These are phyloP conservation scores for Drosophila sulfurigaster DNA, from an alignment of 1,140 invertebrate genomes.

Conservation along the genomic window DNA sequence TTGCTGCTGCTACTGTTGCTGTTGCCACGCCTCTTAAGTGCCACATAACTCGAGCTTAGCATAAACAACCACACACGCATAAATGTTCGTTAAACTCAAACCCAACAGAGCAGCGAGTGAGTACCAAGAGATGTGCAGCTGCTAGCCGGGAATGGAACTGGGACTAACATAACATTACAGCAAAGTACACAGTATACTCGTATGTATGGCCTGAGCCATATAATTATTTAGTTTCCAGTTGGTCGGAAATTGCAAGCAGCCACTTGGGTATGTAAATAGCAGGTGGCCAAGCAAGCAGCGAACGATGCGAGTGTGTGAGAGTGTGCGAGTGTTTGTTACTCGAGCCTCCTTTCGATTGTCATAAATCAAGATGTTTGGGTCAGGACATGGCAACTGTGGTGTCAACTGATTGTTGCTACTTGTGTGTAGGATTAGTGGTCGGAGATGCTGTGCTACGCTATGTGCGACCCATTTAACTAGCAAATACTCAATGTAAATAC, in stretches of 20 bases:
- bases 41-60: slow-evolving; percentile 78
- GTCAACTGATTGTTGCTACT: slow-evolving; percentile 66
- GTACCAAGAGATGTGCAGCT: neutral
- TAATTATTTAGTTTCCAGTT: slow-evolving; percentile 82
- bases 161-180: neutral
- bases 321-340: slow-evolving; percentile 5
- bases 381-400: slow-evolving; percentile 27
- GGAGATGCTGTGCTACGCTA: neutral
- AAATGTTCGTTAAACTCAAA: slow-evolving; percentile 78
- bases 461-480: slow-evolving; percentile 60
- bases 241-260: slow-evolving; percentile 58
- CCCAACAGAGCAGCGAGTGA: neutral
- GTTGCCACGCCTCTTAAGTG: slow-evolving; percentile 72
- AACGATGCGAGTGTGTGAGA: slow-evolving; percentile 9
- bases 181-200: neutral
- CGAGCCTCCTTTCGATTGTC: slow-evolving; percentile 65
- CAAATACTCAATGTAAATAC: slow-evolving; percentile 40
- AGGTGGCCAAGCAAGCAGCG: slow-evolving; percentile 33
- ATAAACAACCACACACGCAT: slow-evolving; percentile 80
- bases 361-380: slow-evolving; percentile 69
- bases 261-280: slow-evolving; percentile 46
- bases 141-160: neutral
- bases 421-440: slow-evolving; percentile 24
- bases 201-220: slow-evolving; percentile 42
- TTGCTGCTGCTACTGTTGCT: slow-evolving; percentile 13